These are phyloP conservation scores for Heliconius charithonia DNA, from an alignment of 2,888 invertebrate genomes.

Conservation along the genomic window DNA sequence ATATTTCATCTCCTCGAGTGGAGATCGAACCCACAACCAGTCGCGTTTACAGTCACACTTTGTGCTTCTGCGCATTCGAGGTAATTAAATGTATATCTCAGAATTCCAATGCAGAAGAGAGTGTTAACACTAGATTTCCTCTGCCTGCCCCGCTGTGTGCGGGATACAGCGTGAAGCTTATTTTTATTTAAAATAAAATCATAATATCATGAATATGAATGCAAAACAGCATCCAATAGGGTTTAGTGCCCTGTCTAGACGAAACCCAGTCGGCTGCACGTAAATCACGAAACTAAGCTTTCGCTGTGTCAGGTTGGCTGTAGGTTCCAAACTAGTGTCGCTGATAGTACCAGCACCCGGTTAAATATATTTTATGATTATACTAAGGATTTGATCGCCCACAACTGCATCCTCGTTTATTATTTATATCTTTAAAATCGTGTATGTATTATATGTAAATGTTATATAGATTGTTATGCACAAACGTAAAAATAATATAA, in stretches of 20 bases:
- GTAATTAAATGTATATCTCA: too few relatives aligned
- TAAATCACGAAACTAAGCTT: slow-evolving; percentile 45
- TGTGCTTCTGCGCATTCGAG: too few relatives aligned
- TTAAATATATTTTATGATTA: slow-evolving; percentile 11
- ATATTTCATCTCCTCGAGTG: too few relatives aligned
- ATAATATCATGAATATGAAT: slow-evolving; percentile 28
- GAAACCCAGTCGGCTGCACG: slow-evolving; percentile 42
- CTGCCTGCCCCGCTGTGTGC: too few relatives aligned
- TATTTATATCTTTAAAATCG: background rate
- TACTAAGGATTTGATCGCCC: background rate
- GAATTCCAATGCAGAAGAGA: too few relatives aligned
- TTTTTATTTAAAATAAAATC: background rate
- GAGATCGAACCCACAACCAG: too few relatives aligned
- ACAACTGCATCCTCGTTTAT: background rate
- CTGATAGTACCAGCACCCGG: background rate
- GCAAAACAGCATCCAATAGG: slow-evolving; percentile 46
- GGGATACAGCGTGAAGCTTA: too few relatives aligned
- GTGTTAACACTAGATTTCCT: too few relatives aligned
- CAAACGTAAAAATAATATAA: background rate
- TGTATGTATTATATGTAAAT: too few relatives aligned
- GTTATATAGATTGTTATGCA: too few relatives aligned
- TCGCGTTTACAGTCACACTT: too few relatives aligned
- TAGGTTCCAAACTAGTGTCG: slow-evolving; percentile 23
- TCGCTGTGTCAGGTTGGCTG: slow-evolving; percentile 25
- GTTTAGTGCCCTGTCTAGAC: slow-evolving; percentile 58